These are phyloP conservation scores for Meles meles DNA, from an alignment of 2,113 vertebrate species.

Conservation along the genomic window DNA sequence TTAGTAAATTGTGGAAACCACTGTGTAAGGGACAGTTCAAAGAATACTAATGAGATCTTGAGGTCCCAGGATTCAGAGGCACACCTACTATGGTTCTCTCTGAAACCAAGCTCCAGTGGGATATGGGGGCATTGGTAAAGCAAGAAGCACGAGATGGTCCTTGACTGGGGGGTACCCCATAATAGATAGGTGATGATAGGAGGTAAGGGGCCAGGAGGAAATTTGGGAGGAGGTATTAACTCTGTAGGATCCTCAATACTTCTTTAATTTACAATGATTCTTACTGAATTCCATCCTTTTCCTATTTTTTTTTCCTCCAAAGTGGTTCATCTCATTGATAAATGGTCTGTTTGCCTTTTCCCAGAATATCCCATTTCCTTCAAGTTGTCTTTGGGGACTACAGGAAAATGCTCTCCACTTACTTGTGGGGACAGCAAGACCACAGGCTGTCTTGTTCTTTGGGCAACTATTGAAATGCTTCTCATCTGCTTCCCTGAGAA, in stretches of 20 bases:
- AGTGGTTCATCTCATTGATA: constrained; percentile 3
- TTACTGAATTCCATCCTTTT: neutral
- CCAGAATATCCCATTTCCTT: constrained; percentile 43
- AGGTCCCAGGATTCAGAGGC: neutral
- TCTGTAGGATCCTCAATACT: neutral
- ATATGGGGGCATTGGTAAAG: neutral
- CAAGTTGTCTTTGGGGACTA: neutral
- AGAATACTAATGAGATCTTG: neutral
- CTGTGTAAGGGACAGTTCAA: neutral
- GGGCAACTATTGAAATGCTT: neutral
- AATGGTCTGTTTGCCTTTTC: neutral
- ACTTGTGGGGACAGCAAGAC: neutral
- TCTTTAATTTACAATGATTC: neutral
- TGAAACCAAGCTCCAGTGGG: neutral
- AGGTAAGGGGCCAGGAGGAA: neutral
- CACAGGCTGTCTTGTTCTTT: neutral
- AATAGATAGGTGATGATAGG: neutral
- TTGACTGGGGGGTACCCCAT: neutral
- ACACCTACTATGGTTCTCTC: too few species aligned
- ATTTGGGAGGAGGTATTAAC: neutral
- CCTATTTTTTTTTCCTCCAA: neutral
- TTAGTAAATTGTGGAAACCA: neutral
- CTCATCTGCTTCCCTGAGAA: neutral
- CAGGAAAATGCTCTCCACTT: neutral
- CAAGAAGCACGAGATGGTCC: neutral